phyloP scores from a whole-genome alignment of 2,888 invertebrate species.

The Tipula unca region DNA sequence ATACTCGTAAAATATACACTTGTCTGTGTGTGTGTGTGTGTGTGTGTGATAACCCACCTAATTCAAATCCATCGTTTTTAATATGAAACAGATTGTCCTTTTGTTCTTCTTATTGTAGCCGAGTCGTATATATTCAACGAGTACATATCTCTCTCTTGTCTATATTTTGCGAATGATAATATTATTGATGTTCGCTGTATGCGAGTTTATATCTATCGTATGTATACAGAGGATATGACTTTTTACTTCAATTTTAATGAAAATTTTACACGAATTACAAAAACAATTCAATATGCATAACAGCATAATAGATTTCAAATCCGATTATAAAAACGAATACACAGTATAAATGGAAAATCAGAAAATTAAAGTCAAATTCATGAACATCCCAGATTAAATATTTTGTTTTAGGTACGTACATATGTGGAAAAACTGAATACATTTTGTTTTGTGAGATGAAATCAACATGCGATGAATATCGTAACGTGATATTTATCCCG shows the following conservation, averaged over 20 bases:
- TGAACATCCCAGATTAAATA: not conserved
- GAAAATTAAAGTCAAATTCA: not conserved
- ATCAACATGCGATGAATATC: not conserved
- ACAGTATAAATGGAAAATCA: not conserved
- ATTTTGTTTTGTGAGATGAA: not conserved
- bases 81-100: slow-evolving; percentile 14
- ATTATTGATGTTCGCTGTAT: not conserved
- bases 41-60: not conserved
- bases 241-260: not conserved
- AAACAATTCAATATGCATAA: not conserved
- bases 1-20: too few relatives aligned
- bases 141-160: not conserved
- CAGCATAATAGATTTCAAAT: slow-evolving; percentile 2
- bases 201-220: too few relatives aligned
- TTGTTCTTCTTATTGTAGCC: not conserved
- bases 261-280: not conserved
- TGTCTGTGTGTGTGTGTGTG: too few relatives aligned
- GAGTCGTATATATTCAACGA: not conserved
- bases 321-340: not conserved
- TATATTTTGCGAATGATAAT: not conserved
- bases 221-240: not conserved
- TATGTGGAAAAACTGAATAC: too few relatives aligned
- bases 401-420: not conserved
- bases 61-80: slow-evolving; percentile 8
- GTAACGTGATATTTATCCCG: not conserved